Evolutionary conservation across 2,888 invertebrate species (phyloP), one percentile per base, ranked within the genome.

Genomic region (Tiliacea aurago): DNA sequence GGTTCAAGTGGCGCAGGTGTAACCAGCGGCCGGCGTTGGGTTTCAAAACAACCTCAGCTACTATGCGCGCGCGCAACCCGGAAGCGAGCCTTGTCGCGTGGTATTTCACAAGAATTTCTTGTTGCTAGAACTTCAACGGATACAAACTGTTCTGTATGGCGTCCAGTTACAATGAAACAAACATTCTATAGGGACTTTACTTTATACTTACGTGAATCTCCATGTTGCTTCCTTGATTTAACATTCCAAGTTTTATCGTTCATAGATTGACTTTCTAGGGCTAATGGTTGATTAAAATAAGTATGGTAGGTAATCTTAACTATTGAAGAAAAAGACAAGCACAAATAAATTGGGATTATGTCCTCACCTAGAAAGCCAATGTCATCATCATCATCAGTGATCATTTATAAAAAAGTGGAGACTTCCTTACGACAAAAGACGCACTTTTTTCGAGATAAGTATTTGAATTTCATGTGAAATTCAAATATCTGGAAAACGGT

Each of bases 21-120:
- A 78, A 83, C 81, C 85, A 84, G 78, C 78, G 79, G 74, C 76
- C 73, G 85, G 77, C 83, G 69, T 82, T 76, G 76, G 86, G 89
- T 93, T 93, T 92, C 92, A 93, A 93, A 93, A 93, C 93, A 93
- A 91, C 86, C 86, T 86, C 78, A 73, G 80, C 84, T 82, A 88
- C 81, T 87, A 86, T 84, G 89, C 85, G 74, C 83, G 87, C 84
- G 75, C 82, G 80, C 80, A 91, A 90, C 89, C 87, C 91, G 93
- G 93, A 93, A 92, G 90, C 85, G 65, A 74, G 81, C 83, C 78
- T 78, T 77, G 84, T 76, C 79, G 80, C 81, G 78, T 87, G 87
- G 88, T 88, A 89, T 90, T 91, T 91, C 86, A 87, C 87, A 88
- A 87, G 89, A 88, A 89, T 89, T 86, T 84, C 84, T 87, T 82